These are phyloP conservation scores for Meliscaeva auricollis DNA, from an alignment of 2,888 invertebrate genomes.

Conservation along the genomic window DNA sequence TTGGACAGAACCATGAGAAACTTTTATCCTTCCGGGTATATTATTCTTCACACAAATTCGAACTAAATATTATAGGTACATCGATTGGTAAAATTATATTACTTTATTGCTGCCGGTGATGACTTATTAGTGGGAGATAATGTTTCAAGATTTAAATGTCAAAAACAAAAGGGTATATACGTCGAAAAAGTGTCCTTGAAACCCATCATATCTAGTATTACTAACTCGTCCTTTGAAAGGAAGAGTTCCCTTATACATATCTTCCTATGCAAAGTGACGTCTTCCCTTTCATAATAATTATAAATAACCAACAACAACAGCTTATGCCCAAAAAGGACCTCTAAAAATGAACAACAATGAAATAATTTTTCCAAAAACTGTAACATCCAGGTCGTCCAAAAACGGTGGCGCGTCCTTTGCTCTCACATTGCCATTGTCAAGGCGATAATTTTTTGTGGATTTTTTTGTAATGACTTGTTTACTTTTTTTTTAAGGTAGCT, in stretches of 20 bases:
- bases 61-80: not conserved
- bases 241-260: conserved; percentile 61
- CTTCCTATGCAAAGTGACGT: conserved; percentile 67
- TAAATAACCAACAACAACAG: conserved; percentile 47
- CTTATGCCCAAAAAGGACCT: not conserved
- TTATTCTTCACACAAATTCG: not conserved
- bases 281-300: conserved; percentile 37
- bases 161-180: conserved; percentile 52
- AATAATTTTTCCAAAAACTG: conserved; percentile 26
- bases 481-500: conserved; percentile 55
- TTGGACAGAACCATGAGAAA: conserved; percentile 39
- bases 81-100: conserved; percentile 49
- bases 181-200: conserved; percentile 49
- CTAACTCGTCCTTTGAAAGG: conserved; percentile 42
- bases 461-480: conserved; percentile 73
- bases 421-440: not conserved
- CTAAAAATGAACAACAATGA: conserved; percentile 19
- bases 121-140: conserved; percentile 74
- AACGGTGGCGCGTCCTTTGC: conserved; percentile 12
- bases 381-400: conserved; percentile 56
- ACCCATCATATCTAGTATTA: too few species aligned
- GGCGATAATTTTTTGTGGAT: conserved; percentile 65
- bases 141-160: conserved; percentile 46
- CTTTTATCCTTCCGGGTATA: conserved; percentile 70
- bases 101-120: conserved; percentile 70